These are phyloP conservation scores for Argyrosomus japonicus DNA, from an alignment of 2,113 vertebrate genomes.

Conservation along the genomic window DNA sequence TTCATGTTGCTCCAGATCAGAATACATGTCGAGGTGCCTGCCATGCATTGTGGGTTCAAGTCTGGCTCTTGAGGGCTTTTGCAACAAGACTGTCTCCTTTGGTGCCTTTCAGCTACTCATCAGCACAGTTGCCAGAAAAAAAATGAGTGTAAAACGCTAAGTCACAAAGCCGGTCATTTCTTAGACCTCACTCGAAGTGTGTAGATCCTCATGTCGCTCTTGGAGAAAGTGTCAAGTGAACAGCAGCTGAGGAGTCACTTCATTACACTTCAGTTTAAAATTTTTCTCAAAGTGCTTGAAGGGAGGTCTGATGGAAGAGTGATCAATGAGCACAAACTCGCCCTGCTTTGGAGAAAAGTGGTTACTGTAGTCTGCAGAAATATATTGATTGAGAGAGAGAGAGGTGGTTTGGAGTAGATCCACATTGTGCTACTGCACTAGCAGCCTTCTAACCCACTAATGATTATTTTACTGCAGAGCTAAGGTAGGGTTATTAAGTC, in stretches of 20 bases:
- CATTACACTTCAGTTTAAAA: constrained; percentile 32
- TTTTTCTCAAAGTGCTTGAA: background rate
- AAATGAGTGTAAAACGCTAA: background rate
- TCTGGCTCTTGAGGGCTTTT: constrained; percentile 16
- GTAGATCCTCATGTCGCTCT: background rate
- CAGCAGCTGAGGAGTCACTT: constrained; percentile 31
- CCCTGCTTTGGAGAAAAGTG: constrained; percentile 27
- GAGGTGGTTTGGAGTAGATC: constrained; percentile 18
- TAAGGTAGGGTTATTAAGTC: background rate
- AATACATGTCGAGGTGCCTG: constrained; percentile 34
- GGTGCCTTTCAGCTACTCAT: background rate
- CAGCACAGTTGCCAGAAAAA: background rate
- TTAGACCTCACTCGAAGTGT: background rate
- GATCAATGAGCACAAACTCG: constrained; percentile 35
- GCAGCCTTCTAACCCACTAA: background rate
- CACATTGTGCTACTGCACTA: background rate
- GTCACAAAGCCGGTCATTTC: constrained; percentile 9
- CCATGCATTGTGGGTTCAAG: constrained; percentile 7
- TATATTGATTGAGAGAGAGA: constrained; percentile 3
- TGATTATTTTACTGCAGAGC: background rate
- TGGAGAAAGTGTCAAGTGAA: constrained; percentile 12
- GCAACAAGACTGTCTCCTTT: background rate
- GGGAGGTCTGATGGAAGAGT: constrained; percentile 7
- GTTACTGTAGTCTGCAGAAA: constrained; percentile 8
- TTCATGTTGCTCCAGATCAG: constrained; percentile 35